Base-by-base conservation (phyloP, 2,113 vertebrate species). In the Heterocephalus glaber region DNA sequence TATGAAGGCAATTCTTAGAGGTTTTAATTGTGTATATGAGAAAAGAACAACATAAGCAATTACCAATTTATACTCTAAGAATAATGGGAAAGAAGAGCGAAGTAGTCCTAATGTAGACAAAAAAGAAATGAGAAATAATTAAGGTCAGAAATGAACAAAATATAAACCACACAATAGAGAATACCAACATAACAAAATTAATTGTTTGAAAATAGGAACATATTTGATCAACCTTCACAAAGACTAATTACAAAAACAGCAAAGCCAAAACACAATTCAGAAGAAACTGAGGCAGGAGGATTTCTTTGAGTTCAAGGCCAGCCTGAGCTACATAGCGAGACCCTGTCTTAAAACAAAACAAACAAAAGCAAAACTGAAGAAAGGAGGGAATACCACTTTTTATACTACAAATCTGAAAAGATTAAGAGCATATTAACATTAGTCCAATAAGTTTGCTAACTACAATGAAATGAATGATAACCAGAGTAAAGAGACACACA, bases 401-500 rank as follows among this genome's bases (percentile, higher is more conserved):
- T 30, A 70, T 77, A 3, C 58, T 56, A 47, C 1, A 84, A 24
- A 70, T 89, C 68, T 70, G 68, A 38, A 41, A 70, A 24, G 38
- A 70, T 24, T 24, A 70, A 41, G 20, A 70, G 10, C 68, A 41
- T 41, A 24, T 70, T 8, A 77, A 24, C 22, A 49, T 61, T 70
- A 79, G 54, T 2, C 5, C 52, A 86, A 24, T 30, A 81, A 60
- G 60, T 41, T 58, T 58, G 8, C 66, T 66, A 83, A 70, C 10
- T 52, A 6, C 30, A 54, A 89, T 68, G 87, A 44, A 95, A 87
- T 56, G 11, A 95, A 87, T 56, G 11, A 84, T 94, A 56, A 88
- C 2, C 11, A 84, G 28, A 4, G 38, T 12, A 38, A 26, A 33
- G 19, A 58, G 10, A 81, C 47, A 79, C 76, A 79, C 76, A 49